phyloP scores from a whole-genome alignment of 2,797 vertebrate species.

The Brachyrhaphis roseni region DNA sequence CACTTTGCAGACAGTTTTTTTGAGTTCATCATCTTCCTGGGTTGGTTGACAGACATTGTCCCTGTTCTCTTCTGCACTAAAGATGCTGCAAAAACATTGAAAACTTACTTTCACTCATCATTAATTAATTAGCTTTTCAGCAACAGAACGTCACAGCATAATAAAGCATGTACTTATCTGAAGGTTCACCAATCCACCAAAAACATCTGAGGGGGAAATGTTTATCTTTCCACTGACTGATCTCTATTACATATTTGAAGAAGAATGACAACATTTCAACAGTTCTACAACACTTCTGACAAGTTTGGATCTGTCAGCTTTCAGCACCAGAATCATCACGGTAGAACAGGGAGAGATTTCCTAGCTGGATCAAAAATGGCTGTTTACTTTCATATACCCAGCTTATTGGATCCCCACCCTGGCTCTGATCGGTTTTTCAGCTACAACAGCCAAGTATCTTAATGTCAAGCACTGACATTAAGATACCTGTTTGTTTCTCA shows the following conservation, averaged over 20 bases:
- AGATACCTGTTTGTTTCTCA: background rate
- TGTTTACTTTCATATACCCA: background rate
- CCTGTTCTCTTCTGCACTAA: slow-evolving; percentile 1
- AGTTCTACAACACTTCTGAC: background rate
- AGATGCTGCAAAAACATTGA: background rate
- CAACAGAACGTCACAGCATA: background rate
- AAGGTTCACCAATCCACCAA: background rate
- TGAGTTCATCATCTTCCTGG: slow-evolving; percentile 18
- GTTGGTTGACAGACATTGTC: slow-evolving; percentile 22
- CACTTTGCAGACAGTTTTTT: slow-evolving; percentile 20
- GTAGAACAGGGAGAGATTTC: background rate
- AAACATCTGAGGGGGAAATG: background rate
- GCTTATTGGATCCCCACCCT: background rate
- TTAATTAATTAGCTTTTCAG: slow-evolving; percentile 17
- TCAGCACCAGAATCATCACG: background rate
- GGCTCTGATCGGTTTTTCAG: background rate
- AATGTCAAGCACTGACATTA: background rate
- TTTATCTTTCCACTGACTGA: background rate
- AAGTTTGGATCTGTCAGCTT: background rate
- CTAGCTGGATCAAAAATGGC: background rate
- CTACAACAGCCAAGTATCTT: background rate
- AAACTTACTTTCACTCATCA: slow-evolving; percentile 6
- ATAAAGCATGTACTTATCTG: background rate
- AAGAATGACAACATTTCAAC: background rate
- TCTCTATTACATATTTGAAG: background rate